These are phyloP conservation scores for Spatulosminthurus flaviceps DNA, from an alignment of 2,888 invertebrate genomes.

Conservation along the genomic window DNA sequence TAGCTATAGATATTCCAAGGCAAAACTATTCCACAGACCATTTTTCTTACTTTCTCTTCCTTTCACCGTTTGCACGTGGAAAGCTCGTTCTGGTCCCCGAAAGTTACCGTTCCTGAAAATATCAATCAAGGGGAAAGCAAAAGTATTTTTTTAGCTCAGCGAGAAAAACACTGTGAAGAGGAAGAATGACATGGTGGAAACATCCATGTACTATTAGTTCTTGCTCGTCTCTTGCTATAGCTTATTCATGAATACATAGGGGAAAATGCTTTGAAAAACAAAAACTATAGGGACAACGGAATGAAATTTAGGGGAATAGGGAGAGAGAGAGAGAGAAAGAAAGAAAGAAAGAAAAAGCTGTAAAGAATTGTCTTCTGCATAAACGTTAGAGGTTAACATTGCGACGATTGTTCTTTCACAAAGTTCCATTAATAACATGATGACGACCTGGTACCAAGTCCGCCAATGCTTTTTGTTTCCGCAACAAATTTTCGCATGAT, in stretches of 20 bases:
- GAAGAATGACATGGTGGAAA: not conserved
- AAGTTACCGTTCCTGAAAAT: constrained; percentile 1
- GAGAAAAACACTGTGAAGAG: not conserved
- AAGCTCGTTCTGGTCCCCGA: not conserved
- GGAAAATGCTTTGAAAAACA: too few species aligned
- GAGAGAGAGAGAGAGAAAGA: too few species aligned
- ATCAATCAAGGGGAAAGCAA: constrained; percentile 2
- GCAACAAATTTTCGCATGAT: constrained; percentile 20
- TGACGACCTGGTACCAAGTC: not conserved
- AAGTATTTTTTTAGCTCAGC: not conserved
- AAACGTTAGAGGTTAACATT: constrained; percentile 34
- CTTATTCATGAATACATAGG: too few species aligned
- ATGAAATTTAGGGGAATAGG: too few species aligned
- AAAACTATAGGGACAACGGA: too few species aligned
- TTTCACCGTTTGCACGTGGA: constrained; percentile 1
- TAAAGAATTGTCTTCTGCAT: not conserved
- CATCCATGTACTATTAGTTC: not conserved
- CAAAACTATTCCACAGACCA: not conserved
- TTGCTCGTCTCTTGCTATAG: not conserved
- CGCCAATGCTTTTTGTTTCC: constrained; percentile 37
- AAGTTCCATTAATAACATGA: not conserved
- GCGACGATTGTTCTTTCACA: not conserved
- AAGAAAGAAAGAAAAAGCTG: not conserved
- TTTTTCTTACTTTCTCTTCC: not conserved
- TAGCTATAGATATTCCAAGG: not conserved